A percentile compares a stretch with the other conserved stretches of the same genome.
Evolutionary conservation across 2,797 vertebrate genomes (phyloP).

Genomic region (Eremophila alpestris): DNA sequence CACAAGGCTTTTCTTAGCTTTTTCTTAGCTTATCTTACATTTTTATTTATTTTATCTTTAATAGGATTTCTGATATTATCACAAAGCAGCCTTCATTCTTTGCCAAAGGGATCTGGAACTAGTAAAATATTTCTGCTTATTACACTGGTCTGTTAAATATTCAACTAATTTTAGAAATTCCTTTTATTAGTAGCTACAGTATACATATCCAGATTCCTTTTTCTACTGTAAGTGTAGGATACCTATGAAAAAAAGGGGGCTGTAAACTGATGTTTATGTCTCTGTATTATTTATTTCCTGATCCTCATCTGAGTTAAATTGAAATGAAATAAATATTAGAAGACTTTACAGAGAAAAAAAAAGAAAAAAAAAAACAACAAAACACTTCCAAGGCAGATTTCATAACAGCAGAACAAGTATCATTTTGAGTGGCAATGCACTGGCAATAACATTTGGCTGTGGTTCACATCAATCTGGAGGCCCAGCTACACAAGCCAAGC

Average conservation of each 20-base stretch:
- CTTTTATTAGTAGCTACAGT: not conserved
- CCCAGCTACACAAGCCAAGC: constrained; percentile 43
- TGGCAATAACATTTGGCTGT: constrained; percentile 52
- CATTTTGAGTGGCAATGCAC: constrained; percentile 43
- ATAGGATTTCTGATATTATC: not conserved
- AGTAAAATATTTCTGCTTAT: not conserved
- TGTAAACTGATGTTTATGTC: not conserved
- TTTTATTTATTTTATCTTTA: not conserved
- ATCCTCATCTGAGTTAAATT: not conserved
- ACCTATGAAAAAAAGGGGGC: not conserved
- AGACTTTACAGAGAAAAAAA: not conserved
- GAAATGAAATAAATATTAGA: constrained; percentile 15
- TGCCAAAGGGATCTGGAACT: not conserved
- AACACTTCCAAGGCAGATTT: constrained; percentile 32
- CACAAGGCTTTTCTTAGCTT: not conserved
- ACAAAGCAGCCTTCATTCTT: not conserved
- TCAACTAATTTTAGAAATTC: not conserved
- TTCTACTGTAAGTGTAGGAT: not conserved
- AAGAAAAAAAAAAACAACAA: not conserved
- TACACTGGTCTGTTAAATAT: not conserved
- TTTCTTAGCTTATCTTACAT: not conserved
- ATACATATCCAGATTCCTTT: not conserved
- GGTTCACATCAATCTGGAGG: constrained; percentile 52
- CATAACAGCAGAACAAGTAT: constrained; percentile 44
- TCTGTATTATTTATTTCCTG: not conserved